Evolutionary conservation across 2,888 invertebrate genomes (phyloP), one percentile per base, ranked within the genome.

Genomic region (Parelbella ahira): DNA sequence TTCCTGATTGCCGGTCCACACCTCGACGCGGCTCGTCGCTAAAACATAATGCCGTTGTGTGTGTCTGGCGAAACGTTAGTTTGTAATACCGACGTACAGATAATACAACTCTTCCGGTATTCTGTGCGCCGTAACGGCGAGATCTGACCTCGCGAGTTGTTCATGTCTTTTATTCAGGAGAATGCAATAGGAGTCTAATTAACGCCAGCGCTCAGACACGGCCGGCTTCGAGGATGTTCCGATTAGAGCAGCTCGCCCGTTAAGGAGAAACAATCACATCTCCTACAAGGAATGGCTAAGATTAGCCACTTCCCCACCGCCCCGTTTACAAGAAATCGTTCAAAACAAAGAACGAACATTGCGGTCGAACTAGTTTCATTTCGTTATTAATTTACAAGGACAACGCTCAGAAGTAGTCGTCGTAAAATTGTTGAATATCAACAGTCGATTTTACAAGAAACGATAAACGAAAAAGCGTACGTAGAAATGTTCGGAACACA

Each of bases 221-320:
- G 70, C 56, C 55, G 54, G 63, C 64, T 66, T 63, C 63, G 65
- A 72, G 80, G 82, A 84, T 84, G 82, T 80, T 67, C 71, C 75
- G 81, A 83, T 83, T 82, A 82, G 67, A 76, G 48, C 63, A 54
- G 61, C 60, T 60, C 55, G 68, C 82, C 83, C 65, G 74, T 78
- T 87, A 82, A 72, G 84, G 84, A 74, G 68, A 74, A 81, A 84
- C 86, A 86, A 84, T 86, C 82, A 83, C 79, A 76, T 75, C 68
- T 76, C 66, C 63, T 73, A 80, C 76, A 79, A 72, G 74, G 30
- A 51, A 70, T 71, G 69, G 63, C 58, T 64, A 55, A 76, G 79
- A 80, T 79, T 74, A 73, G 62, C 66, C 66, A 54, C 59, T 58
- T 48, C 46, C 53, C 49, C 45, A 47, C 49, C 38, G 38, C 45